A percentile compares a stretch with the other conserved stretches of the same genome.
Conservation (phyloP, 1,140 invertebrate genomes). For the Rhynchophorus ferrugineus region DNA sequence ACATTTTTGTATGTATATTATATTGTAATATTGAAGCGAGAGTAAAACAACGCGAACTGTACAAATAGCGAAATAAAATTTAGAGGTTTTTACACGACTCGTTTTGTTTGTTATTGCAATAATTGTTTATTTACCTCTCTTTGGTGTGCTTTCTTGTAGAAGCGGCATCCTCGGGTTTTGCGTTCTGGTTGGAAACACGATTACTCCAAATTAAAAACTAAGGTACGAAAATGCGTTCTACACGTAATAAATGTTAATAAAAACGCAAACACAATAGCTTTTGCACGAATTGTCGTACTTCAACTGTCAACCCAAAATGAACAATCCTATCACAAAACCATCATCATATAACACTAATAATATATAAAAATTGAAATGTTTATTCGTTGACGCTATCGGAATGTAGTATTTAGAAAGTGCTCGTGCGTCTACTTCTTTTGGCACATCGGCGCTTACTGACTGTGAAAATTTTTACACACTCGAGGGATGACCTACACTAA, state of each 20-base stretch:
- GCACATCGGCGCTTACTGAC: constrained; percentile 21
- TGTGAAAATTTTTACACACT: constrained; percentile 24
- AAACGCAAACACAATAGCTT: not conserved
- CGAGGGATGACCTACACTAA: constrained; percentile 25
- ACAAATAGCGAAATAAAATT: no score
- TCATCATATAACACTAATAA: not conserved
- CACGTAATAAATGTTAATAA: not conserved
- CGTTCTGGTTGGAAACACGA: not conserved
- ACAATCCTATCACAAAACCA: not conserved
- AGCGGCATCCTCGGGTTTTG: no score
- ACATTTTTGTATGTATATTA: no score
- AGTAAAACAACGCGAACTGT: no score
- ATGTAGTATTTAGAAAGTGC: constrained; percentile 12
- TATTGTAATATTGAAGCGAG: no score
- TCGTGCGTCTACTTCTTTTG: constrained; percentile 18
- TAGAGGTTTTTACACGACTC: no score
- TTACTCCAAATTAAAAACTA: constrained; percentile 2
- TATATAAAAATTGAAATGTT: not conserved
- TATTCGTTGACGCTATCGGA: no score
- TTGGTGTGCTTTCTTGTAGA: constrained; percentile 16
- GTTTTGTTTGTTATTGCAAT: no score
- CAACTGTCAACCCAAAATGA: not conserved
- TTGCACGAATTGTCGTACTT: no score
- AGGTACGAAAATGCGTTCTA: not conserved
- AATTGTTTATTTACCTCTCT: constrained; percentile 12